Base-by-base conservation (phyloP, 2,888 invertebrate genomes). In the Molanna angustata region DNA sequence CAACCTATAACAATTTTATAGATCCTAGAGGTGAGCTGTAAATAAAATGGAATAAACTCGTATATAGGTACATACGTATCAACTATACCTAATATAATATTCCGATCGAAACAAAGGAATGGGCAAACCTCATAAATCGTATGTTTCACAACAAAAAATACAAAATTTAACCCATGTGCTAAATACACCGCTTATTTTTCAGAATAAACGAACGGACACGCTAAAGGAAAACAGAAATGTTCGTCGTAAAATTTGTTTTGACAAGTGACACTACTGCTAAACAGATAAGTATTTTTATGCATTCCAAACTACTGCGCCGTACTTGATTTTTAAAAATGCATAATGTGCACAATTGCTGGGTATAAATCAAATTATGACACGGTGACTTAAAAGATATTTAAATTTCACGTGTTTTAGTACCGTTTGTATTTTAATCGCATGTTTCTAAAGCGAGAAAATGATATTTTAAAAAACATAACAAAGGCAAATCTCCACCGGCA, bases 381-480 rank as follows among this genome's bases (percentile, higher is more conserved):
- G n/a, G n/a, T n/a, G n/a, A n/a, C n/a, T n/a, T n/a, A n/a, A n/a
- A 7, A 21, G 35, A 42, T 17, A 43, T 7, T 7, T 27, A 27
- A 27, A 7, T 27, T 27, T 11, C 11, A 27, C 27, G 11, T 11
- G 11, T 4, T 27, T 27, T 27, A 27, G 27, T 11, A 11, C 11
- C 27, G 27, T 27, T 27, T 27, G 11, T 7, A 11, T 27, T 4
- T 27, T 27, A 7, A 11, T 27, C 11, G 4, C 11, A 27, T 7
- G 14, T 11, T 13, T 2, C 20, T 16, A 21, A 35, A 20, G 13
- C 4, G n/a, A 16, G 21, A 35, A 49, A 42, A 33, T 14, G 20
- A 32, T 14, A 35, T 33, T 35, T 22, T 16, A 18, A 21, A 54
- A 54, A 54, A 49, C 49, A 54, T 27, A 54, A 49, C 49, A 54